These are phyloP conservation scores for Balearica regulorum DNA, from an alignment of 2,797 vertebrate genomes.

Conservation along the genomic window DNA sequence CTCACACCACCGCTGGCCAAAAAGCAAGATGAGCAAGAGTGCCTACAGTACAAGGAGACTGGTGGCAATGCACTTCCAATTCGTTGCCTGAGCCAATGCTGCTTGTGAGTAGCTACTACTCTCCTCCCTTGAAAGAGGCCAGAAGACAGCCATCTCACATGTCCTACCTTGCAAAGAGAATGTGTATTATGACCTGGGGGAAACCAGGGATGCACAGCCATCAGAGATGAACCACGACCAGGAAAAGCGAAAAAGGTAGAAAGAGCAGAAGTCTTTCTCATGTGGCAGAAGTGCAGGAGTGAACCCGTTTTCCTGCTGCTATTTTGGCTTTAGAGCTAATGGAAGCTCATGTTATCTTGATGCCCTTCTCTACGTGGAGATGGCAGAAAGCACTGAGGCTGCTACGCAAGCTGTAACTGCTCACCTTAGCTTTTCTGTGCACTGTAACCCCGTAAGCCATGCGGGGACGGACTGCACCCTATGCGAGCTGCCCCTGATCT, in stretches of 20 bases:
- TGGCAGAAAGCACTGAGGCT: neutral
- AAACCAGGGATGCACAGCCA: neutral
- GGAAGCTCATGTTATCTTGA: neutral
- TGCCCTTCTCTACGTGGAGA: neutral
- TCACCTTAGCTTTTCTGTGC: neutral
- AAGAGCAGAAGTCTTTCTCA: neutral
- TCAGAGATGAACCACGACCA: neutral
- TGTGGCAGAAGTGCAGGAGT: neutral
- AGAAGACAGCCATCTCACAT: neutral
- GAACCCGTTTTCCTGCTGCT: neutral
- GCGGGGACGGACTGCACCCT: neutral
- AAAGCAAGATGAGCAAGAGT: neutral
- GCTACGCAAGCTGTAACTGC: neutral
- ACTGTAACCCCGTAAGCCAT: neutral
- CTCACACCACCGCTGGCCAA: neutral
- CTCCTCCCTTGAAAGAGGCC: neutral
- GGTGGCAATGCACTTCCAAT: neutral
- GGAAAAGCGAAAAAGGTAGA: neutral
- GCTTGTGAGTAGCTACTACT: neutral
- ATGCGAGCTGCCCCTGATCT: neutral
- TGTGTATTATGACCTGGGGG: neutral
- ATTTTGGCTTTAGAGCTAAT: neutral
- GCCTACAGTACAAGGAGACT: neutral
- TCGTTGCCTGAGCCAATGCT: neutral
- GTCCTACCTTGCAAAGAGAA: neutral